A percentile compares a stretch with the other conserved stretches of the same genome.
These are phyloP conservation scores for Callaeas wilsoni DNA, from an alignment of 2,113 vertebrate species.

Conservation along the genomic window DNA sequence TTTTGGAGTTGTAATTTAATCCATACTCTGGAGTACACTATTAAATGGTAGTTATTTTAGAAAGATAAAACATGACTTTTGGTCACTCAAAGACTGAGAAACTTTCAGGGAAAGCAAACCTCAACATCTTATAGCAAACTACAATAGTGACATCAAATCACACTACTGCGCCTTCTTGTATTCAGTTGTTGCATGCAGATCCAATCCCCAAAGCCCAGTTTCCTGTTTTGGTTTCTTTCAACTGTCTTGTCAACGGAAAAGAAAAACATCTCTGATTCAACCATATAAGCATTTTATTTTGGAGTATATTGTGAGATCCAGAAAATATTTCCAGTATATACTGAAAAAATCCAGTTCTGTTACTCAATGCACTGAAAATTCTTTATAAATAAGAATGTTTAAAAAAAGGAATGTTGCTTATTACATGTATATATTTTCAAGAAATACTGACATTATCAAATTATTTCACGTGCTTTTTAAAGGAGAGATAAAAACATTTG, in stretches of 20 bases:
- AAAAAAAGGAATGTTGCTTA: background rate
- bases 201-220: background rate
- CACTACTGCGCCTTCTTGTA: background rate
- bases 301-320: background rate
- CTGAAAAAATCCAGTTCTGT: background rate
- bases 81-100: background rate
- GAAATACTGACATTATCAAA: background rate
- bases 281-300: background rate
- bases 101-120: background rate
- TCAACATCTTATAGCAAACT: background rate
- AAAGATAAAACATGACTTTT: background rate
- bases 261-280: background rate
- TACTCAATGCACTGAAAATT: background rate
- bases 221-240: background rate
- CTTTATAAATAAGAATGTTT: background rate
- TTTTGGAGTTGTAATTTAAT: background rate
- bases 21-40: background rate
- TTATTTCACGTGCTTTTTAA: background rate
- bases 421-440: background rate
- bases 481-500: background rate
- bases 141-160: background rate
- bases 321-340: too few relatives aligned
- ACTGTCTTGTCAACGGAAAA: background rate
- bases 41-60: background rate
- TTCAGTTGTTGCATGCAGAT: rapidly evolving